Conservation (phyloP, 2,888 invertebrate genomes). For the Autographa gamma region DNA sequence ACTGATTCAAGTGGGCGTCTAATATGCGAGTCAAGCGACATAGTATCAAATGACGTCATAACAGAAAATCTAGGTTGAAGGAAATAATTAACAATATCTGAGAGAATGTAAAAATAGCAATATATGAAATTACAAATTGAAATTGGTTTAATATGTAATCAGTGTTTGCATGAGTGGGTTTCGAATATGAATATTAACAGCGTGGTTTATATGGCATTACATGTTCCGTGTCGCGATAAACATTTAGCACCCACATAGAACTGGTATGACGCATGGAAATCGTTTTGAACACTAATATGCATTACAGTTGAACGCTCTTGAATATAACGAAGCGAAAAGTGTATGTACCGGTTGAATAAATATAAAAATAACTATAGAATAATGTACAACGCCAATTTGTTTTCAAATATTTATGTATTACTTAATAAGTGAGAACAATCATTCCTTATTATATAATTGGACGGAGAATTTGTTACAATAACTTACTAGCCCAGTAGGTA, state of each 20-base stretch:
- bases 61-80: not conserved
- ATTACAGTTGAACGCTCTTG: not conserved
- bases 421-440: constrained; percentile 45
- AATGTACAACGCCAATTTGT: constrained; percentile 24
- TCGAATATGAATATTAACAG: not conserved
- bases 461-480: constrained; percentile 45
- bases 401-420: constrained; percentile 34
- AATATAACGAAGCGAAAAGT: not conserved
- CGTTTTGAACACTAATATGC: not conserved
- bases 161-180: not conserved
- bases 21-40: not conserved
- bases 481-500: constrained; percentile 42
- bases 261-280: not conserved
- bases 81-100: not conserved
- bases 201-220: not conserved
- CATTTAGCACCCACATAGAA: not conserved
- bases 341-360: too few species aligned
- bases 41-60: not conserved
- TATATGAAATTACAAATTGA: not conserved
- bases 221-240: not conserved
- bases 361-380: not conserved
- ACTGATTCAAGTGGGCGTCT: not conserved
- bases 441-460: constrained; percentile 54
- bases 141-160: not conserved
- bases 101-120: not conserved